phyloP scores from a whole-genome alignment of 2,113 vertebrate genomes.

The Heliornis fulica region DNA sequence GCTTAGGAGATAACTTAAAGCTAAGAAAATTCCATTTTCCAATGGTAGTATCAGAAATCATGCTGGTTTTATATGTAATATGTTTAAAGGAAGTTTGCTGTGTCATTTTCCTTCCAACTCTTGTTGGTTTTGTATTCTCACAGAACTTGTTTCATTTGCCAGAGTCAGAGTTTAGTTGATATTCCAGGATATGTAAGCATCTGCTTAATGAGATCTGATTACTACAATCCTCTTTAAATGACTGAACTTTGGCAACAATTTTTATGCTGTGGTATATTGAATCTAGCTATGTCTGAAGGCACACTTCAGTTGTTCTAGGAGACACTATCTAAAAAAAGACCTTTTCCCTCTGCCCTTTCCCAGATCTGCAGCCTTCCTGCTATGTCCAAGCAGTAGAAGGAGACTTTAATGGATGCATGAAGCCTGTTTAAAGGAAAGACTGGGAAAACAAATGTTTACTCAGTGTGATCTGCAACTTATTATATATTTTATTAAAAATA shows the following conservation, averaged over 20 bases:
- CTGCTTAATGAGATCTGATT: constrained; percentile 26
- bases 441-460: background rate
- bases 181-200: background rate
- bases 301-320: background rate
- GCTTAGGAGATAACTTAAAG: background rate
- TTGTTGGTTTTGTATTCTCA: background rate
- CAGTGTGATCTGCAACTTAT: background rate
- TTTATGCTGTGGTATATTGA: constrained; percentile 8
- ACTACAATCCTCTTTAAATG: background rate
- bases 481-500: background rate
- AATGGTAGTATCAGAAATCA: background rate
- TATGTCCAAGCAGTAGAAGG: background rate
- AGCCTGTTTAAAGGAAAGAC: background rate
- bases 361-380: background rate
- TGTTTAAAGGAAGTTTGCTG: background rate
- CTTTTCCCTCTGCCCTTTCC: background rate
- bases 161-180: background rate
- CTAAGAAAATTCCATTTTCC: background rate
- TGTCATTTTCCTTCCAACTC: background rate
- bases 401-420: background rate
- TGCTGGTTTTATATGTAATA: background rate
- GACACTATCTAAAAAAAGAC: background rate
- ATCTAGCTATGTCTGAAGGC: background rate
- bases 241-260: background rate
- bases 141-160: background rate